phyloP scores from a whole-genome alignment of 2,113 vertebrate genomes.

The Alethe diademata region DNA sequence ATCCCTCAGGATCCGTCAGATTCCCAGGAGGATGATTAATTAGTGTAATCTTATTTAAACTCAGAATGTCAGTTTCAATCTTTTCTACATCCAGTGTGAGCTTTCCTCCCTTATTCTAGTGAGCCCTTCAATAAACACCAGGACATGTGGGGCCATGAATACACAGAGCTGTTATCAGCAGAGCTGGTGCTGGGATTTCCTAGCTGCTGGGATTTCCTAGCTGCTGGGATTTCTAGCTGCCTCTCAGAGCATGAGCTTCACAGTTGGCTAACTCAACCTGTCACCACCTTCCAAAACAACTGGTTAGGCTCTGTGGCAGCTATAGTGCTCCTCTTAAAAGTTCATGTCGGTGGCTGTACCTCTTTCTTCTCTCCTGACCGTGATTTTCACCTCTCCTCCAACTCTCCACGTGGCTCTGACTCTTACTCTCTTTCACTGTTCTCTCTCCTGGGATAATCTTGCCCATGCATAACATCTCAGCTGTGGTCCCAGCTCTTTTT shows the following conservation, averaged over 20 bases:
- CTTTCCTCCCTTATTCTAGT: neutral
- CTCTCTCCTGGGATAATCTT: neutral
- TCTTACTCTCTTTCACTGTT: neutral
- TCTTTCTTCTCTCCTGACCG: neutral
- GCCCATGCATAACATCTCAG: rapidly evolving
- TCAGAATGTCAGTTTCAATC: neutral
- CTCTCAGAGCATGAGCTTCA: neutral
- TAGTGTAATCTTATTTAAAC: conserved; percentile 28
- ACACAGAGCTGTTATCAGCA: neutral
- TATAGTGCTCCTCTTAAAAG: neutral
- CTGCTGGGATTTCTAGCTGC: neutral
- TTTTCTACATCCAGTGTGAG: neutral
- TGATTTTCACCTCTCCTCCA: neutral
- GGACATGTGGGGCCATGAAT: neutral
- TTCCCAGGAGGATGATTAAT: conserved; percentile 29
- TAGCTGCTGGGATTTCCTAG: neutral
- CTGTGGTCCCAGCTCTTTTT: neutral
- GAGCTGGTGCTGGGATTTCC: neutral
- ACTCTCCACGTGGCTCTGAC: neutral
- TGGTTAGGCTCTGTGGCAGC: neutral
- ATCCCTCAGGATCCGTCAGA: neutral
- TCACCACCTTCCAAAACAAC: neutral
- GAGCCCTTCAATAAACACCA: neutral
- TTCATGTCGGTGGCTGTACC: neutral
- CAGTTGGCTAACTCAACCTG: neutral